These are phyloP conservation scores for Allochrocebus solatus DNA, from an alignment of 2,797 vertebrate species.

Conservation along the genomic window DNA sequence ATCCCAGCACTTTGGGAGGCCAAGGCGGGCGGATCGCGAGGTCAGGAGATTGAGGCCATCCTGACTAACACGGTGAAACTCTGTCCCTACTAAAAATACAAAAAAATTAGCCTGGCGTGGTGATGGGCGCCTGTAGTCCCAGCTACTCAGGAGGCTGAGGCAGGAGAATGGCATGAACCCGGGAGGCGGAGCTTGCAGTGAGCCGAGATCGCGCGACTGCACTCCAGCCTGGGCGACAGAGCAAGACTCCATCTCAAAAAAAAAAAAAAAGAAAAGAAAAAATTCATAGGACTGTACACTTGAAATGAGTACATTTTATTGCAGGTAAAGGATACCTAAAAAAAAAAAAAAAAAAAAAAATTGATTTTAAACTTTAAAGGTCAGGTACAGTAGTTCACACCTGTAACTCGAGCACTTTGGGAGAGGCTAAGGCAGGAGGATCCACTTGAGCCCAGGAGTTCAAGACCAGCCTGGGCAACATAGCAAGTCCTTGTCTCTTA, in stretches of 20 bases:
- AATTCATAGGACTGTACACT: neutral
- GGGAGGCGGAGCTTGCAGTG: too few relatives aligned
- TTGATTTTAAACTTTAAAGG: neutral
- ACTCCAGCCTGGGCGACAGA: too few relatives aligned
- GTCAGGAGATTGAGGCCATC: too few relatives aligned
- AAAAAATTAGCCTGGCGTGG: too few relatives aligned
- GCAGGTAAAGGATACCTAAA: neutral
- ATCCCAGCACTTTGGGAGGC: too few relatives aligned
- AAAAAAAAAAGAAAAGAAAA: neutral
- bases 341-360: neutral
- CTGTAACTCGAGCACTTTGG: neutral
- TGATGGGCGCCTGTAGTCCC: too few relatives aligned
- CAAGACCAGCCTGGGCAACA: neutral
- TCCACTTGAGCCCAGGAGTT: neutral
- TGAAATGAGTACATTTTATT: neutral
- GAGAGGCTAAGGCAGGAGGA: neutral
- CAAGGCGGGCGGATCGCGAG: accelerated
- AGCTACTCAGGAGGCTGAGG: too few relatives aligned
- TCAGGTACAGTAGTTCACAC: accelerated
- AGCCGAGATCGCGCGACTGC: accelerated
- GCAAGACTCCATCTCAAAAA: too few relatives aligned
- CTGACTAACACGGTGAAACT: too few relatives aligned
- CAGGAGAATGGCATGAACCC: too few relatives aligned
- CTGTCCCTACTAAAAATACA: too few relatives aligned
- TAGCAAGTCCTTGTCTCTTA: neutral